These are phyloP conservation scores for Pangasianodon hypophthalmus DNA, from an alignment of 2,113 vertebrate species.

Conservation along the genomic window DNA sequence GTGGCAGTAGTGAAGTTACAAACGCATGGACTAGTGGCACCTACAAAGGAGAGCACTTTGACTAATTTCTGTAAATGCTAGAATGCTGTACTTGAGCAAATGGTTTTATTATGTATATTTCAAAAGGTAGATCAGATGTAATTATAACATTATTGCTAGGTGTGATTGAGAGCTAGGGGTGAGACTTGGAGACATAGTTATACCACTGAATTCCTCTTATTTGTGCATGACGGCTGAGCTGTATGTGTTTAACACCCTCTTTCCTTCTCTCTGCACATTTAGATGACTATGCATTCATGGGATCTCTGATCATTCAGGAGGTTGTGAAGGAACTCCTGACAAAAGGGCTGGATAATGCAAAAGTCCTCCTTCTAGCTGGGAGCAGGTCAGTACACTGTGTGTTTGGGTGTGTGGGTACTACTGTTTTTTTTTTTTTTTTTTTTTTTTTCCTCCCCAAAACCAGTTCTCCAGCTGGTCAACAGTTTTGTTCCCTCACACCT, in stretches of 20 bases:
- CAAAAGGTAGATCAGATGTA: neutral
- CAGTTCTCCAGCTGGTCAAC: neutral
- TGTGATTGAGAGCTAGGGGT: neutral
- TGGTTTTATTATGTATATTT: neutral
- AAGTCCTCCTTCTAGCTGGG: constrained; percentile 91
- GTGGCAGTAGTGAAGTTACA: neutral
- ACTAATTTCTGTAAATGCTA: neutral
- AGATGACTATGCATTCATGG: constrained; percentile 96
- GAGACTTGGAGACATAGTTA: neutral
- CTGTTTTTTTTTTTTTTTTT: neutral
- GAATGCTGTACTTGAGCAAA: neutral
- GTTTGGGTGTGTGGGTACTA: neutral
- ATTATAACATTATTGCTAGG: neutral
- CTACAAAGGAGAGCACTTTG: neutral
- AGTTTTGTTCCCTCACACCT: neutral
- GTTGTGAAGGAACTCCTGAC: constrained; percentile 89
- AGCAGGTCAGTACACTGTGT: constrained; percentile 78
- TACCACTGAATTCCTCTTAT: neutral
- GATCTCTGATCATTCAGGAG: constrained; percentile 93
- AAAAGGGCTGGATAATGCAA: constrained; percentile 87
- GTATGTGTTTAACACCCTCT: neutral
- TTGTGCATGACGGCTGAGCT: neutral
- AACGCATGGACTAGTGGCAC: neutral
- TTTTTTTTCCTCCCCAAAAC: neutral
- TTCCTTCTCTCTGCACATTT: constrained; percentile 27